Conservation (phyloP, 2,797 vertebrate species). For the Meda fulgida region DNA sequence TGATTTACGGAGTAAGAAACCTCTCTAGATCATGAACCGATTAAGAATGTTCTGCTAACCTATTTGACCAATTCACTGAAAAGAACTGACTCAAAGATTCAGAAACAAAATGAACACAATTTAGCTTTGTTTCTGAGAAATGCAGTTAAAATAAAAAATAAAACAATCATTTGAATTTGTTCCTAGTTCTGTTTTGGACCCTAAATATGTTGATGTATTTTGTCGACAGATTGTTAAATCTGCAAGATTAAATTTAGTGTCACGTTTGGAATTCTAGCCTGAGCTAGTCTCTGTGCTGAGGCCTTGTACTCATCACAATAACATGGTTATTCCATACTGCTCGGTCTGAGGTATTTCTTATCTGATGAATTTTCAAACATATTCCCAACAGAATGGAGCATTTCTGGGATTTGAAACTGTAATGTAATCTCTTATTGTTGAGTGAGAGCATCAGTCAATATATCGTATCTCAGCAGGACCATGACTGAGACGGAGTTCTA, state of each 20-base stretch:
- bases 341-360: slow-evolving; percentile 22
- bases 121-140: neutral
- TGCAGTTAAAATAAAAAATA: neutral
- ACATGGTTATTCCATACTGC: slow-evolving; percentile 35
- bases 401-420: slow-evolving; percentile 33
- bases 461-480: slow-evolving; percentile 37
- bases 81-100: neutral
- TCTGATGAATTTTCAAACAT: slow-evolving; percentile 30
- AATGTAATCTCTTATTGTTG: slow-evolving; percentile 29
- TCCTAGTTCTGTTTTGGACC: neutral
- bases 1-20: neutral
- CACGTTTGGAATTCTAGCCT: slow-evolving; percentile 15
- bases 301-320: slow-evolving; percentile 37
- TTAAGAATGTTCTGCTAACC: neutral
- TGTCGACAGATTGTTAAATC: neutral
- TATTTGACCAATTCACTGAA: neutral
- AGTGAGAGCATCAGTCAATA: slow-evolving; percentile 32
- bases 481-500: slow-evolving; percentile 2
- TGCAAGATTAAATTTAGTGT: slow-evolving; percentile 35
- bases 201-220: slow-evolving; percentile 7
- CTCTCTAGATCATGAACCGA: neutral
- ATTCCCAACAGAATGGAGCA: slow-evolving; percentile 33
- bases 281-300: slow-evolving; percentile 25
- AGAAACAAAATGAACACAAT: neutral
- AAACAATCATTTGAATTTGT: neutral